phyloP scores from a whole-genome alignment of 2,888 invertebrate species.

The Tetrapedia diversipes region DNA sequence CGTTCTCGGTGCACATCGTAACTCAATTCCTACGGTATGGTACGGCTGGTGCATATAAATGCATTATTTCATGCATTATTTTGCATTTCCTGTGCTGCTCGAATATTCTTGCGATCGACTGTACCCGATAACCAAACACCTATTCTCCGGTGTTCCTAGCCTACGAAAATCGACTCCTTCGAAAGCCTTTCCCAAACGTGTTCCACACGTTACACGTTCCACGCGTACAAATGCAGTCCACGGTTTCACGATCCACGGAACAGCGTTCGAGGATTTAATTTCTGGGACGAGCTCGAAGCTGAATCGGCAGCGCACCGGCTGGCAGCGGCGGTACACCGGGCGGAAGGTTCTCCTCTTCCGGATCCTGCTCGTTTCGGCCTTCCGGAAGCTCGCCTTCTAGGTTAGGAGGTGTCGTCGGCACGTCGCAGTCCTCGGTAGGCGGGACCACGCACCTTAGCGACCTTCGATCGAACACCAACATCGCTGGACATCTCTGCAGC shows the following conservation, averaged over 20 bases:
- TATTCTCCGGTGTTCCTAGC: no score
- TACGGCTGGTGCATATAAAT: no score
- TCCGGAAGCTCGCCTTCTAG: slow-evolving; percentile 78
- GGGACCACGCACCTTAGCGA: slow-evolving; percentile 94
- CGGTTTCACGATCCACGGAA: neutral
- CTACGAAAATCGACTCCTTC: neutral
- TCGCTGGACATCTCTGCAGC: slow-evolving; percentile 94
- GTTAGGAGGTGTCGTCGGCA: slow-evolving; percentile 89
- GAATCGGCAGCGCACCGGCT: slow-evolving; percentile 80
- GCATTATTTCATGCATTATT: no score
- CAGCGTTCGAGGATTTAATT: slow-evolving; percentile 68
- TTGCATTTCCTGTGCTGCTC: no score
- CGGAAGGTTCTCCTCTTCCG: slow-evolving; percentile 81
- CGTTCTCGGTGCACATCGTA: no score
- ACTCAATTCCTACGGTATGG: no score
- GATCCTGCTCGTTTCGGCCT: slow-evolving; percentile 79
- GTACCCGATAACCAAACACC: no score
- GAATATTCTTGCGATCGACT: no score
- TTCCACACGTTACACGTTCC: neutral
- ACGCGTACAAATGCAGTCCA: neutral
- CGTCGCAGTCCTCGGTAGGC: slow-evolving; percentile 94
- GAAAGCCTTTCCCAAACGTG: neutral
- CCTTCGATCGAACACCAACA: slow-evolving; percentile 93
- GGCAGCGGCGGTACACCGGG: slow-evolving; percentile 80
- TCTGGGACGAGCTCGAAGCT: slow-evolving; percentile 75